Evolutionary conservation across 2,888 invertebrate genomes (phyloP).

Genomic region (Melikaiella ostensackeni): DNA sequence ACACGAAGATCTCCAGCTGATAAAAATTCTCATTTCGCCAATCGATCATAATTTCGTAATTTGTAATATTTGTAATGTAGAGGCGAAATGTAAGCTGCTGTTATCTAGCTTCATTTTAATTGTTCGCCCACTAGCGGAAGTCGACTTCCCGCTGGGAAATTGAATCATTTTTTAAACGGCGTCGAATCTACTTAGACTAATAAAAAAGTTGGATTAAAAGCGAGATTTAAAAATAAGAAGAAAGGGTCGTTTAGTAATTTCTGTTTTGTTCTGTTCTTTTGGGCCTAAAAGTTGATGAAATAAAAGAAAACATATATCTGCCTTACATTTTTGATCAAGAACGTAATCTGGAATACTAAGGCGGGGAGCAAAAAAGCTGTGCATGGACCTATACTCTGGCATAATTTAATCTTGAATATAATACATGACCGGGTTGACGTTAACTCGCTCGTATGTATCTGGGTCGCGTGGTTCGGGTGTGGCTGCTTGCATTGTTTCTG

Average conservation of each 20-base stretch:
- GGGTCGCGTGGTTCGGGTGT: slow-evolving; percentile 52
- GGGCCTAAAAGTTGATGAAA: no score
- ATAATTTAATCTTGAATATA: not conserved
- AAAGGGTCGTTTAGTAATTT: not conserved
- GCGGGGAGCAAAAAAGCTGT: not conserved
- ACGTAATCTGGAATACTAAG: not conserved
- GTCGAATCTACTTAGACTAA: not conserved
- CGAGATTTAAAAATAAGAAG: no score
- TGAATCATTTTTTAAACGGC: slow-evolving; percentile 8
- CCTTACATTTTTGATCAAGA: not conserved
- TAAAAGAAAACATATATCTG: no score
- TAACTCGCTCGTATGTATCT: slow-evolving; percentile 40
- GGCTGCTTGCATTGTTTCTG: slow-evolving; percentile 49
- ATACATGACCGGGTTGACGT: slow-evolving; percentile 17
- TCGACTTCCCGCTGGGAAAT: slow-evolving; percentile 58
- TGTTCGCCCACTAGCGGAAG: slow-evolving; percentile 54
- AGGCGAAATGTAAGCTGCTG: not conserved
- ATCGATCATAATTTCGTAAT: slow-evolving; percentile 31
- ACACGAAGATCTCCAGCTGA: slow-evolving; percentile 9
- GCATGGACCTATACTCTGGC: not conserved
- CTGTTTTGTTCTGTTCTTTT: no score
- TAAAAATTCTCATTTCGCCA: slow-evolving; percentile 7
- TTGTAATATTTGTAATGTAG: slow-evolving; percentile 1
- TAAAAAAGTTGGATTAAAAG: not conserved
- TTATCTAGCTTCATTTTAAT: slow-evolving; percentile 7